Percentiles rank a stretch among this genome's conserved stretches.
Evolutionary conservation across 2,888 invertebrate genomes (phyloP).

Genomic region (Cheilosia urbana): DNA sequence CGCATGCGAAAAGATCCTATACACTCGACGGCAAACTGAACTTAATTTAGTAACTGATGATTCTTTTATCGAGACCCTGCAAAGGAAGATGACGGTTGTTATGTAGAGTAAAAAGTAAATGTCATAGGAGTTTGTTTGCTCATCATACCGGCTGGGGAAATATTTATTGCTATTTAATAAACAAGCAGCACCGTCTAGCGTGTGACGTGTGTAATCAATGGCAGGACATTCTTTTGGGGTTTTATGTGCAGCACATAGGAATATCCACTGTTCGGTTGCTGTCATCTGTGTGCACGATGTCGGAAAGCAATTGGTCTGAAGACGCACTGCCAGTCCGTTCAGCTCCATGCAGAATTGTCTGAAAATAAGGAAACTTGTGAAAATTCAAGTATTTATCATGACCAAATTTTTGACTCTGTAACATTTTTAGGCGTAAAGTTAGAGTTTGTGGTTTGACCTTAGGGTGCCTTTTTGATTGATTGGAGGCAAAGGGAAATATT

Average conservation of each 20-base stretch:
- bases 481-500: too few relatives aligned
- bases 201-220: conserved; percentile 99
- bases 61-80: conserved; percentile 98
- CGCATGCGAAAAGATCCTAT: conserved; percentile 99
- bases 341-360: conserved; percentile 99
- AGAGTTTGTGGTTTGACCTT: too few relatives aligned
- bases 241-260: conserved; percentile 99
- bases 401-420: too few relatives aligned
- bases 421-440: too few relatives aligned
- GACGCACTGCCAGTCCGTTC: conserved; percentile 97
- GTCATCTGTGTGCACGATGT: conserved; percentile 99
- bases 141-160: conserved; percentile 96
- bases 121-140: neutral
- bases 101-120: neutral
- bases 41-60: conserved; percentile 99
- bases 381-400: neutral
- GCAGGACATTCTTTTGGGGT: conserved; percentile 99
- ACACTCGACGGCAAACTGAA: conserved; percentile 98
- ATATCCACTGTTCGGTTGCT: conserved; percentile 99
- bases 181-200: conserved; percentile 99
- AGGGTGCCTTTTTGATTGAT: too few relatives aligned
- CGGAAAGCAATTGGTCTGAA: conserved; percentile 98
- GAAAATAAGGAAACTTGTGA: conserved; percentile 36
- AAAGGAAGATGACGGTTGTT: conserved; percentile 35
- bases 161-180: conserved; percentile 99